Conservation (phyloP, 2,888 invertebrate genomes). For the Meliscaeva auricollis region DNA sequence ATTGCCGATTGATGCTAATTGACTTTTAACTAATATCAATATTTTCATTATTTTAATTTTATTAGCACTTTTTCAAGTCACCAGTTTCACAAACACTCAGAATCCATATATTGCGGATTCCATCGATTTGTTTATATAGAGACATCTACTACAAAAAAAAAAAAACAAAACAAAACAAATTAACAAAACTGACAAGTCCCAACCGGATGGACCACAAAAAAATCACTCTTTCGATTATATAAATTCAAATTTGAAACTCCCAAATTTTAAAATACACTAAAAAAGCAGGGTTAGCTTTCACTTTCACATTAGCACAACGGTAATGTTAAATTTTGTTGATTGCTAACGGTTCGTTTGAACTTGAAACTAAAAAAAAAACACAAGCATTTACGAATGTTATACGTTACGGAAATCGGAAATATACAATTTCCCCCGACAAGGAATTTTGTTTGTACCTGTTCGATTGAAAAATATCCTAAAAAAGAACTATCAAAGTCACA, state of each 20-base stretch:
- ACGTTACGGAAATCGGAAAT: not conserved
- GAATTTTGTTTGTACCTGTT: not conserved
- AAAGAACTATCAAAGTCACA: not conserved
- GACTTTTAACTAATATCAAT: constrained; percentile 1
- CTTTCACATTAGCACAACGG: too few species aligned
- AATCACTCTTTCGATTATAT: too few species aligned
- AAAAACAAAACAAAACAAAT: too few species aligned
- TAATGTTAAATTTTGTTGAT: not conserved
- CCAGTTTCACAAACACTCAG: not conserved
- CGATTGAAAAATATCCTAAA: not conserved
- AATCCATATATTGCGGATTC: too few species aligned
- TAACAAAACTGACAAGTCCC: too few species aligned
- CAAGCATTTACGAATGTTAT: too few species aligned
- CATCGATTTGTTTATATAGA: too few species aligned
- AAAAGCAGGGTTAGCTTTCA: too few species aligned
- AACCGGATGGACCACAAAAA: too few species aligned
- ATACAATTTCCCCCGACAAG: not conserved
- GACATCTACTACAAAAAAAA: too few species aligned
- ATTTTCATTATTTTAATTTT: not conserved
- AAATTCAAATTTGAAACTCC: too few species aligned
- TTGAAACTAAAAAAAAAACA: not conserved
- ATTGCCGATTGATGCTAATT: not conserved
- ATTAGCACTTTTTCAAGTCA: not conserved
- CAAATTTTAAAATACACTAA: too few species aligned
- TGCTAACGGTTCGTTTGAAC: not conserved